Evolutionary conservation across 2,888 invertebrate species (phyloP).

Genomic region (Meta bourneti): DNA sequence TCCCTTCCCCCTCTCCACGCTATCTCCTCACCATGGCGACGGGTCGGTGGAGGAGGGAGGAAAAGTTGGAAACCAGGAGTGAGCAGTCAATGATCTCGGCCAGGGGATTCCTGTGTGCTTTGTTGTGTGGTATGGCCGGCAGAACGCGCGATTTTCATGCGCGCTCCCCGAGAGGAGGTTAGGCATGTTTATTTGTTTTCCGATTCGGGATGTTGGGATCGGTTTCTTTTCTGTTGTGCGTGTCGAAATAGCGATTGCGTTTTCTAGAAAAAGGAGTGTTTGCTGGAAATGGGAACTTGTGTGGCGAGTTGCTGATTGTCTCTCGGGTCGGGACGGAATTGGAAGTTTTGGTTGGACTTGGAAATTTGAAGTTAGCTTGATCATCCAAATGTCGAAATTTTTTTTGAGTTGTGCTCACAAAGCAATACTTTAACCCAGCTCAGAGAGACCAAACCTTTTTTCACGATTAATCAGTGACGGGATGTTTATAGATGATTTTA

Average conservation of each 20-base stretch:
- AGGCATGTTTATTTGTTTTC: constrained; percentile 26
- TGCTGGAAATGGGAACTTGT: neutral
- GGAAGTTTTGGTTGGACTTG: too few relatives aligned
- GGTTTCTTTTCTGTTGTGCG: neutral
- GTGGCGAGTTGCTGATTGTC: neutral
- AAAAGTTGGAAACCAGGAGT: constrained; percentile 59
- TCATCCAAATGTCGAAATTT: too few relatives aligned
- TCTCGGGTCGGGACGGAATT: too few relatives aligned
- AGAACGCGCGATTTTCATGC: constrained; percentile 30
- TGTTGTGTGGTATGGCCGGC: constrained; percentile 30
- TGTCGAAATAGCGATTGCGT: neutral
- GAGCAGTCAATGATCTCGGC: constrained; percentile 65
- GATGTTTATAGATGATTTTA: too few relatives aligned
- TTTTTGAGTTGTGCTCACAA: too few relatives aligned
- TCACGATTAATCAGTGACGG: too few relatives aligned
- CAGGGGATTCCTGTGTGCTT: constrained; percentile 9
- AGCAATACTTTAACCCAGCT: too few relatives aligned
- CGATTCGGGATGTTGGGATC: neutral
- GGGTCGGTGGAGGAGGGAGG: constrained; percentile 26
- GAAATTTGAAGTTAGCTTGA: too few relatives aligned
- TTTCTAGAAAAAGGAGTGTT: neutral
- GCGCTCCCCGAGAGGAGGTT: neutral
- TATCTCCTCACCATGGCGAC: constrained; percentile 70
- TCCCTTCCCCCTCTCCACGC: constrained; percentile 19
- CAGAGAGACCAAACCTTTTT: too few relatives aligned